Evolutionary conservation across 2,888 invertebrate genomes (phyloP).

Genomic region (Eumerus sabulonum): DNA sequence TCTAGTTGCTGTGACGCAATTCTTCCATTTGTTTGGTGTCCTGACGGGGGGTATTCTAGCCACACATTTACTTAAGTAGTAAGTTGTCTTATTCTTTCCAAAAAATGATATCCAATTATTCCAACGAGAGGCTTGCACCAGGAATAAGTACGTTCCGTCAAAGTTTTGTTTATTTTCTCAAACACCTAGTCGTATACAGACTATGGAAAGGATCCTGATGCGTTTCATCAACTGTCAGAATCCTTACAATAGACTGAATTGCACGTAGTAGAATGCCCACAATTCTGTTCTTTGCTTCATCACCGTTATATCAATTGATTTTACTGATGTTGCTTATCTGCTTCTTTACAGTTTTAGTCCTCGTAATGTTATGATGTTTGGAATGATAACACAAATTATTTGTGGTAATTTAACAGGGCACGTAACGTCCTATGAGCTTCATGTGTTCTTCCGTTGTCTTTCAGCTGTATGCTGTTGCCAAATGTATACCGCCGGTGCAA

Average conservation of each 20-base stretch:
- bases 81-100: slow-evolving; percentile 69
- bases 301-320: no score
- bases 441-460: slow-evolving; percentile 79
- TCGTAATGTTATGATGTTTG: slow-evolving; percentile 78
- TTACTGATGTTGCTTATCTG: background rate
- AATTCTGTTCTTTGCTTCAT: background rate
- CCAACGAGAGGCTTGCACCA: slow-evolving; percentile 43
- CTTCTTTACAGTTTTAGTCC: slow-evolving; percentile 78
- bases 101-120: background rate
- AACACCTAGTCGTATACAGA: slow-evolving; percentile 13
- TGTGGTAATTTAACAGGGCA: slow-evolving; percentile 79
- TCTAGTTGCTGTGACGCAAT: slow-evolving; percentile 79
- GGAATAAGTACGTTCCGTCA: slow-evolving; percentile 56
- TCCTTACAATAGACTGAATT: slow-evolving; percentile 21
- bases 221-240: slow-evolving; percentile 20
- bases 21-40: slow-evolving; percentile 80
- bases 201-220: slow-evolving; percentile 33
- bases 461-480: slow-evolving; percentile 79
- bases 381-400: slow-evolving; percentile 79
- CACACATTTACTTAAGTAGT: slow-evolving; percentile 78
- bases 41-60: slow-evolving; percentile 79
- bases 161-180: no score
- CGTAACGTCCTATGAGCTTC: slow-evolving; percentile 78
- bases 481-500: slow-evolving; percentile 79
- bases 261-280: slow-evolving; percentile 11